phyloP scores from a whole-genome alignment of 2,113 vertebrate genomes.

The Semnornis frantzii region DNA sequence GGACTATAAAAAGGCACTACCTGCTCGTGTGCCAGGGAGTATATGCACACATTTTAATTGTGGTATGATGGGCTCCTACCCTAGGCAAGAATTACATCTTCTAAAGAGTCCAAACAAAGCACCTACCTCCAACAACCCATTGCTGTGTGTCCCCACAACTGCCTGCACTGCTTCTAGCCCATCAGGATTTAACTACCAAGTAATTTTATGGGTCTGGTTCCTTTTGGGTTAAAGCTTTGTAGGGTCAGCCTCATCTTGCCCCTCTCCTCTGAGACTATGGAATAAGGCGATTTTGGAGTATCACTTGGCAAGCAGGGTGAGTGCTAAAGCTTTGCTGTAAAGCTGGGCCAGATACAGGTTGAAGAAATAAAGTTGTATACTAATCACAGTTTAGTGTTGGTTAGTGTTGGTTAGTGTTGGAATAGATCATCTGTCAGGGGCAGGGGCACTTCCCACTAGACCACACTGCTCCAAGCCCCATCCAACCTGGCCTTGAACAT shows the following conservation, averaged over 20 bases:
- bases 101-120: neutral
- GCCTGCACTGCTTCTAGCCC: neutral
- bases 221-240: neutral
- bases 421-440: neutral
- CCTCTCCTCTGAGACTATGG: neutral
- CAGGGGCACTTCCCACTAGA: neutral
- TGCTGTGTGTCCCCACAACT: neutral
- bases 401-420: neutral
- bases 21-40: neutral
- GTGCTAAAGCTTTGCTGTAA: neutral
- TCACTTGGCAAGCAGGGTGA: neutral
- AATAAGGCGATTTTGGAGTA: neutral
- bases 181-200: neutral
- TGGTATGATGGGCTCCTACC: neutral
- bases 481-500: neutral
- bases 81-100: neutral
- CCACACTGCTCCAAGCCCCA: neutral
- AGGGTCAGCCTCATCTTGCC: neutral
- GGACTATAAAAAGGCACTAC: neutral
- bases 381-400: neutral
- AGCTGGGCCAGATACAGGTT: neutral
- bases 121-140: rapidly evolving
- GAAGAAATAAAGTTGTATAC: neutral
- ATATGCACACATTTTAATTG: neutral
- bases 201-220: neutral